phyloP scores from a whole-genome alignment of 2,888 invertebrate genomes.

The Chloroclystis v-ata region DNA sequence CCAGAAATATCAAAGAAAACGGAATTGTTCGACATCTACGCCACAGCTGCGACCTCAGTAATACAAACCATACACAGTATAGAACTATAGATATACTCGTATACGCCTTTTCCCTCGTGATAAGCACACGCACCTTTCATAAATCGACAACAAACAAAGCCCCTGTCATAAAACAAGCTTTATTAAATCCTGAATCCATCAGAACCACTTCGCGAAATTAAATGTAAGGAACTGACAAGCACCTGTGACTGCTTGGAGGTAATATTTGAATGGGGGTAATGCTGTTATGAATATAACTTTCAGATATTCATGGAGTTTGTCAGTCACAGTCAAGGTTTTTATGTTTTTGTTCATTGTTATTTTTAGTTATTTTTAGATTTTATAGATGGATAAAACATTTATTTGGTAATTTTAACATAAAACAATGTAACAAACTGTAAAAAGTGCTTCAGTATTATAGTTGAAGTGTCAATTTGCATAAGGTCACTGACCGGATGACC shows the following conservation, averaged over 20 bases:
- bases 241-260: constrained; percentile 37
- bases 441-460: too few species aligned
- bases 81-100: background rate
- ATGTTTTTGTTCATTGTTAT: too few species aligned
- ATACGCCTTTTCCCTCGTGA: background rate
- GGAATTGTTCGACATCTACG: background rate
- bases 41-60: too few species aligned
- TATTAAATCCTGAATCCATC: constrained; percentile 40
- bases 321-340: too few species aligned
- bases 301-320: too few species aligned
- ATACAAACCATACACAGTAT: too few species aligned
- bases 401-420: too few species aligned
- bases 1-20: background rate
- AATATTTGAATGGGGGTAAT: constrained; percentile 55
- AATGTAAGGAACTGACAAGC: constrained; percentile 46
- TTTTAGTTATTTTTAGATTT: too few species aligned
- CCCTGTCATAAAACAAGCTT: constrained; percentile 27
- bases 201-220: constrained; percentile 39
- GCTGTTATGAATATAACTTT: constrained; percentile 37
- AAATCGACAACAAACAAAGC: constrained; percentile 23
- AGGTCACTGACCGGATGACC: too few species aligned
- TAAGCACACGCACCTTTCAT: constrained; percentile 7
- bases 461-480: too few species aligned
- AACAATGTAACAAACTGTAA: too few species aligned
- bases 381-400: too few species aligned